Conservation (phyloP, 2,888 invertebrate species). For the Chaetogeoica ovagalla region DNA sequence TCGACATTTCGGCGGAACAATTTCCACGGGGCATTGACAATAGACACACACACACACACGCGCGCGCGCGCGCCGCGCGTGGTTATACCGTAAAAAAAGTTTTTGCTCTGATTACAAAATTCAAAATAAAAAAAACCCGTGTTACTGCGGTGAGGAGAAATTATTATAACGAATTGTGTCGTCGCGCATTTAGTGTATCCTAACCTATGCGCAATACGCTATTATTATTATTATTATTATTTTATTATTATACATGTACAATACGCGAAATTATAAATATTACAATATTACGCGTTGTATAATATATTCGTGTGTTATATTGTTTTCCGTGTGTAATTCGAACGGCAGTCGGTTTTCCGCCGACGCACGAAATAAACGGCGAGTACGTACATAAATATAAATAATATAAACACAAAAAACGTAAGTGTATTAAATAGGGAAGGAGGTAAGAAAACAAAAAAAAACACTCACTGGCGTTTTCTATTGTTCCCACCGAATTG, state of each 20-base stretch:
- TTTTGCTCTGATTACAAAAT: conserved; percentile 38
- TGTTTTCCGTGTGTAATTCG: no score
- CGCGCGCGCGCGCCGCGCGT: no score
- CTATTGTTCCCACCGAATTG: conserved; percentile 64
- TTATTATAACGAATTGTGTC: conserved; percentile 27
- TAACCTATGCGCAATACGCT: background rate
- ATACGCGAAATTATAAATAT: no score
- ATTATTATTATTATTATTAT: background rate
- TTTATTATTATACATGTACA: background rate
- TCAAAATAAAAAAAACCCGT: background rate
- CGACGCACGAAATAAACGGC: no score
- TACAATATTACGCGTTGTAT: no score
- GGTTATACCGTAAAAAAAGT: conserved; percentile 4
- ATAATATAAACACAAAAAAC: no score
- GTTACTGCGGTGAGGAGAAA: conserved; percentile 22
- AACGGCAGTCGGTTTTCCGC: no score
- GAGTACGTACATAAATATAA: no score
- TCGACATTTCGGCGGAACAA: no score
- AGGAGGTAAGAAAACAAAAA: conserved; percentile 43
- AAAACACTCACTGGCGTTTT: conserved; percentile 82
- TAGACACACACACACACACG: background rate
- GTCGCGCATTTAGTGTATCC: conserved; percentile 7
- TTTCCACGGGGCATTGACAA: background rate
- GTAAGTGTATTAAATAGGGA: no score
- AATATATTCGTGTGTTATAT: no score